Conservation (phyloP, 2,113 vertebrate species). For the Miniopterus natalensis region DNA sequence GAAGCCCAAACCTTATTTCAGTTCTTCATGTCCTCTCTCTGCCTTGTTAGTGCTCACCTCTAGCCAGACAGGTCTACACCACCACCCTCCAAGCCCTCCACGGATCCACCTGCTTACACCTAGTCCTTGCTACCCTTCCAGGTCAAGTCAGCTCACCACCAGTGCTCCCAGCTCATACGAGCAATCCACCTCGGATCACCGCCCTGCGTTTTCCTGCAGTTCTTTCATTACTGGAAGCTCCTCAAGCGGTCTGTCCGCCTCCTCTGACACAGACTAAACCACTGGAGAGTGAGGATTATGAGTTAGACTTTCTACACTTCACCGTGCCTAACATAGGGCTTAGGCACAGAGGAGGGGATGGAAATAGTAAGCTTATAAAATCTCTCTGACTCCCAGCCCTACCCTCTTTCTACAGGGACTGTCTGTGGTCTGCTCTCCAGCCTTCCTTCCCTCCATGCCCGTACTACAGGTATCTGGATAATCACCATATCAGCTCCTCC, state of each 20-base stretch:
- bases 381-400: background rate
- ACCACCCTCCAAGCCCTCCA: background rate
- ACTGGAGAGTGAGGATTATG: background rate
- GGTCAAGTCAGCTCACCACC: background rate
- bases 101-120: background rate
- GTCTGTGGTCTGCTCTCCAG: background rate
- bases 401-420: too few species aligned
- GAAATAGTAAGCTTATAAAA: background rate
- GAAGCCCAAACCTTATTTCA: background rate
- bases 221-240: background rate
- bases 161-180: background rate
- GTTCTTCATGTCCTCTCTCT: background rate
- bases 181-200: background rate
- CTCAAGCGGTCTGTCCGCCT: background rate
- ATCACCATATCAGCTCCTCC: background rate
- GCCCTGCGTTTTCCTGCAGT: background rate
- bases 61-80: background rate
- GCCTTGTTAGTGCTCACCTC: background rate
- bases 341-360: background rate
- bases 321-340: accelerated
- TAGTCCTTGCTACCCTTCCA: background rate
- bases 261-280: background rate
- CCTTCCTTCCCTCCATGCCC: background rate
- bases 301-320: background rate
- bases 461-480: background rate